Base-by-base conservation (phyloP, 2,797 vertebrate genomes). In the Neosalanx taihuensis region DNA sequence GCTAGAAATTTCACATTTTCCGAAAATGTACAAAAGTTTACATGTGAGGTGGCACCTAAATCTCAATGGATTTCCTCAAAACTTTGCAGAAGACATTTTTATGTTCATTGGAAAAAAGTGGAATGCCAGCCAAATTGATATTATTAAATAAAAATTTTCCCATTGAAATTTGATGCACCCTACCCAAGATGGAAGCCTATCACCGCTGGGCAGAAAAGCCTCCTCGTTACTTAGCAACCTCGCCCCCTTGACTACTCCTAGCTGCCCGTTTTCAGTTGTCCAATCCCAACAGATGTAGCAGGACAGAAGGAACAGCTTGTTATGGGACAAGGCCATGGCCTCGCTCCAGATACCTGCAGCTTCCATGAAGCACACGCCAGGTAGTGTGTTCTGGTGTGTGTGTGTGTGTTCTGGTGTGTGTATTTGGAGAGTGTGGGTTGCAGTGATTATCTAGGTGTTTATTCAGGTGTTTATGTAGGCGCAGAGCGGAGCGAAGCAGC, bases 401-500 rank as follows among this genome's bases (percentile, higher is more conserved):
- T 9, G 56, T 59, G 76, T 69, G 74, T 81, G 76, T 81, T n/a
- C n/a, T n/a, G n/a, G 76, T 81, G 76, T 65, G 80, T 84, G 79
- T 77, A 83, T 58, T 23, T 37, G 35, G 35, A 53, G 49, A 71
- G 76, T 86, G 84, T 81, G 82, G 85, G 85, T 80, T 75, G 75
- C 80, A 87, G 86, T 76, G 82, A 87, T 89, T 89, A 88, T 83
- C 81, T 85, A 82, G 80, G 87, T 89, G 86, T 90, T 89, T 89
- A 88, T 87, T 85, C 86, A 85, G 84, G 85, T 89, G 88, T 90
- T 90, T 88, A 89, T 87, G 89, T 87, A 85, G 85, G 83, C 84
- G 69, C 72, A 30, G 75, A 78, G 80, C 62, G 70, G 70, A 71
- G 71, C 73, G 76, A 81, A 75, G 78, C 82, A 86, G 83, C 77